These are phyloP conservation scores for Columbina picui DNA, from an alignment of 2,113 vertebrate species.

Conservation along the genomic window DNA sequence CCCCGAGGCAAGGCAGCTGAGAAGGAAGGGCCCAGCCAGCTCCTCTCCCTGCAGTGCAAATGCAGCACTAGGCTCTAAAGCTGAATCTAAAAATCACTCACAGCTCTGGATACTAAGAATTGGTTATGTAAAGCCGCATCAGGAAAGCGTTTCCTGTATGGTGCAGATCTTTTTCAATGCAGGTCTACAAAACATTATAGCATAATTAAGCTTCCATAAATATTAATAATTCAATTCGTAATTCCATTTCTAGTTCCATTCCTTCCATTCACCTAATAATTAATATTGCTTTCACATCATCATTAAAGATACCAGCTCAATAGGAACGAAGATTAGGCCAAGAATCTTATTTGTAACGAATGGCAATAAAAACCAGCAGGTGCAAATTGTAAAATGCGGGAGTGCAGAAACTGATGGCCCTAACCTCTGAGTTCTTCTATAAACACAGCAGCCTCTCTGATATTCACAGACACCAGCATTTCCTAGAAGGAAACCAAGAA, in stretches of 20 bases:
- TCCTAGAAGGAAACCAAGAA: constrained; percentile 1
- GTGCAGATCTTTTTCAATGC: background rate
- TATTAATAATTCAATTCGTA: constrained; percentile 12
- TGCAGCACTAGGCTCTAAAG: background rate
- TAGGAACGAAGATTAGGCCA: background rate
- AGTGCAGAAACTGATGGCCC: background rate
- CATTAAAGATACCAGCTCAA: background rate
- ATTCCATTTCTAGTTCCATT: background rate
- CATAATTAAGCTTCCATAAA: background rate
- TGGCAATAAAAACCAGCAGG: background rate
- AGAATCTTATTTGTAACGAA: background rate
- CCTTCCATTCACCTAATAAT: background rate
- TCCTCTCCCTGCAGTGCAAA: background rate
- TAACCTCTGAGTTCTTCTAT: background rate
- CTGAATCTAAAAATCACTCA: background rate
- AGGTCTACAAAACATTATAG: background rate
- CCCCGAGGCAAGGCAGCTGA: background rate
- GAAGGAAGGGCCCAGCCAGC: background rate
- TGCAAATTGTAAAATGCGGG: background rate
- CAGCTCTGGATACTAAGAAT: background rate
- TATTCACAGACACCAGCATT: constrained; percentile 3
- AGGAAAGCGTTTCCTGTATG: background rate
- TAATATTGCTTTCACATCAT: background rate
- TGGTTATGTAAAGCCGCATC: background rate
- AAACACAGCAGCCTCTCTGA: background rate